Evolutionary conservation across 2,797 vertebrate species (phyloP).

Genomic region (Falco peregrinus): DNA sequence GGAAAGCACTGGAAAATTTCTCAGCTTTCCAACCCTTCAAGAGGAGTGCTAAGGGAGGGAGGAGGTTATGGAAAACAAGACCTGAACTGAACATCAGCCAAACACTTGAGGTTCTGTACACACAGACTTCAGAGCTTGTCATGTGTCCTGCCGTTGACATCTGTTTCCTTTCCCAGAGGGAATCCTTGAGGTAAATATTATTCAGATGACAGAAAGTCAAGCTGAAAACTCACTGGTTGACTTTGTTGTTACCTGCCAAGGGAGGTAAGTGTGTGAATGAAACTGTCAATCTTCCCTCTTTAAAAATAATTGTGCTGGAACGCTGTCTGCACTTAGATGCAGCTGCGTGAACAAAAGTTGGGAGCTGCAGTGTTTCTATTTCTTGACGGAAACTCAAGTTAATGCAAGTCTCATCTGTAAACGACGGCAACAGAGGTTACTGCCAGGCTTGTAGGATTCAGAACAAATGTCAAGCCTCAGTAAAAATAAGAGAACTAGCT

Average conservation of each 20-base stretch:
- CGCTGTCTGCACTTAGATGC: not conserved
- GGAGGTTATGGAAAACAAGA: slow-evolving; percentile 9
- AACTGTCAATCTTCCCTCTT: not conserved
- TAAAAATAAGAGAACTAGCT: not conserved
- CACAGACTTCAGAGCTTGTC: slow-evolving; percentile 1
- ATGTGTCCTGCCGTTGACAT: not conserved
- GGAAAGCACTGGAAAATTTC: not conserved
- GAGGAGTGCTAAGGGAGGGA: not conserved
- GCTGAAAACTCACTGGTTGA: slow-evolving; percentile 81
- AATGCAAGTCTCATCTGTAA: slow-evolving; percentile 17
- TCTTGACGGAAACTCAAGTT: slow-evolving; percentile 10
- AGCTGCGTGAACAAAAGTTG: not conserved
- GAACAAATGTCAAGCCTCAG: not conserved
- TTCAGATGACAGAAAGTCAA: slow-evolving; percentile 72
- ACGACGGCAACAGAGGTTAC: not conserved
- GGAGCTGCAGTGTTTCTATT: not conserved
- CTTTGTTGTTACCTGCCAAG: slow-evolving; percentile 89
- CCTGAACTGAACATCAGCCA: slow-evolving; percentile 6
- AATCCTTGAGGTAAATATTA: slow-evolving; percentile 76
- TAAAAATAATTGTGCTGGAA: slow-evolving; percentile 21
- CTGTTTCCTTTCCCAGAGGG: slow-evolving; percentile 79
- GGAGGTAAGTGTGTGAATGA: slow-evolving; percentile 78
- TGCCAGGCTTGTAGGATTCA: not conserved
- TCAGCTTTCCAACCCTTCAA: slow-evolving; percentile 7
- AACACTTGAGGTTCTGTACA: not conserved